Evolutionary conservation across 2,888 invertebrate genomes (phyloP).

Genomic region (Frankliniella fusca): DNA sequence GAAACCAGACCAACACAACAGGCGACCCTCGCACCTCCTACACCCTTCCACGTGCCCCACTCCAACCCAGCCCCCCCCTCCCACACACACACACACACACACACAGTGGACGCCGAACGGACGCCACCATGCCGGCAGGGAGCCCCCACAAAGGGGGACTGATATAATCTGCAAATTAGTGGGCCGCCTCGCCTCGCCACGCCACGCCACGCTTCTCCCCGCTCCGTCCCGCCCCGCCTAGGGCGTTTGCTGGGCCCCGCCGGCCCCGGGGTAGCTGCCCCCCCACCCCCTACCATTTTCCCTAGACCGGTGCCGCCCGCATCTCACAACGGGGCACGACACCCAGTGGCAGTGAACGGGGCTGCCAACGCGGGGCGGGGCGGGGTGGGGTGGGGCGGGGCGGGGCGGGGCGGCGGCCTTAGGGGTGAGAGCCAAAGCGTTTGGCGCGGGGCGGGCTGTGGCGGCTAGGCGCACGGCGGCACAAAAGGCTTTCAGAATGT

Average conservation of each 20-base stretch:
- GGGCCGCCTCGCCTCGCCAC: background rate
- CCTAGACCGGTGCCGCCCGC: background rate
- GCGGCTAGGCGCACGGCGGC: background rate
- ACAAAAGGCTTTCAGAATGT: no score
- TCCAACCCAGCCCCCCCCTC: background rate
- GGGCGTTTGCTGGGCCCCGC: background rate
- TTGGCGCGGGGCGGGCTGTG: background rate
- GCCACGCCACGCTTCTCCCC: background rate
- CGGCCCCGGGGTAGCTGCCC: background rate
- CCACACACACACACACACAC: background rate
- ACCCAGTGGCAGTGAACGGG: no score
- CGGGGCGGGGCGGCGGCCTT: background rate
- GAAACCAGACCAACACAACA: background rate
- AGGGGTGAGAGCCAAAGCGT: background rate
- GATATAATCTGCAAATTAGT: constrained; percentile 26
- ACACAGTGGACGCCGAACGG: background rate
- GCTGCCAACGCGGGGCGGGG: background rate
- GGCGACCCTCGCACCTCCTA: background rate
- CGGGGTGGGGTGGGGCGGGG: background rate
- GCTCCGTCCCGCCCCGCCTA: background rate
- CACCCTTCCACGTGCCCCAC: no score
- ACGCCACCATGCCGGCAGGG: background rate
- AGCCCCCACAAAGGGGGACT: background rate
- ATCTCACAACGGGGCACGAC: background rate
- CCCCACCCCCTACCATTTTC: background rate